Conservation (phyloP, 2,797 vertebrate species). For the Acrocephalus scirpaceus region DNA sequence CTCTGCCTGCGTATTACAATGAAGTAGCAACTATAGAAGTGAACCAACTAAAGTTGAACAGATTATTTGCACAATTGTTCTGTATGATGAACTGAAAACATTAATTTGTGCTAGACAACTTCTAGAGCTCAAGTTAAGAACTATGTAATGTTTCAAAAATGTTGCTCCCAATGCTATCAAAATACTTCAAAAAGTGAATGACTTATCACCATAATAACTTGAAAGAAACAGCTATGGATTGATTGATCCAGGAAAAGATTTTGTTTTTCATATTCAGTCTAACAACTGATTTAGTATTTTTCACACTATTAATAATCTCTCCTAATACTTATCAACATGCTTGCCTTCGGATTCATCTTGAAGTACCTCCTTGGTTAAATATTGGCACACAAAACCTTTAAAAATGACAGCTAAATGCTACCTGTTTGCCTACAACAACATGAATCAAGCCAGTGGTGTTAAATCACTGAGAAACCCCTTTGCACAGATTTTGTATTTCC, state of each 20-base stretch:
- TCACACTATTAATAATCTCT: neutral
- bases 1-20: neutral
- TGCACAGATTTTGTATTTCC: neutral
- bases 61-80: neutral
- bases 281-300: neutral
- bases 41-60: neutral
- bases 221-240: neutral
- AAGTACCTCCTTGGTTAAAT: neutral
- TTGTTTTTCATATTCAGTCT: neutral
- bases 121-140: neutral
- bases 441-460: neutral
- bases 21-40: neutral
- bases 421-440: neutral
- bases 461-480: neutral
- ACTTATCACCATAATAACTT: neutral
- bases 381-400: neutral
- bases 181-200: neutral
- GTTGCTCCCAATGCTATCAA: neutral
- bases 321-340: neutral
- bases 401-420: neutral
- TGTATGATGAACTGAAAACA: neutral
- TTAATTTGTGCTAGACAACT: neutral
- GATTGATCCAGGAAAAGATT: neutral
- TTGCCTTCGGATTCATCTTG: neutral
- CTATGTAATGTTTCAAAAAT: neutral